These are phyloP conservation scores for Pomatorhinus ruficollis DNA, from an alignment of 2,113 vertebrate genomes.

Conservation along the genomic window DNA sequence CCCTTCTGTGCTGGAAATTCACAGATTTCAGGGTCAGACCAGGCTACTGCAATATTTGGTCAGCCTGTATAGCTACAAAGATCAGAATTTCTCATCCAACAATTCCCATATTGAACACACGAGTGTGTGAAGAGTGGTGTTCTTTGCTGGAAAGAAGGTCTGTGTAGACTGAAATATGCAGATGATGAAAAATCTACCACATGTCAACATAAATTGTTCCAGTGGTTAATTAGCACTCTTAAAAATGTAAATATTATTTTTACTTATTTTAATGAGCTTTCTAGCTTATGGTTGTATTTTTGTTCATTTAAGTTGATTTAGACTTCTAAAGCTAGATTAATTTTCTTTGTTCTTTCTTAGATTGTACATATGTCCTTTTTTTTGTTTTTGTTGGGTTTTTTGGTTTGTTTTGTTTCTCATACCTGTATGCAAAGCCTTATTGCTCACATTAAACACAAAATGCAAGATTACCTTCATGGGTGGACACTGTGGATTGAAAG, in stretches of 20 bases:
- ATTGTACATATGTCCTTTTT: not conserved
- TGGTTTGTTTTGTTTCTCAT: not conserved
- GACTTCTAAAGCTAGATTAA: not conserved
- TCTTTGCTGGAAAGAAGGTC: not conserved
- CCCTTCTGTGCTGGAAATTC: not conserved
- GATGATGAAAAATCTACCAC: not conserved
- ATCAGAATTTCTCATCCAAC: not conserved
- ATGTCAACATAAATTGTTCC: not conserved
- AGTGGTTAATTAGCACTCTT: not conserved
- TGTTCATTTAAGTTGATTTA: not conserved
- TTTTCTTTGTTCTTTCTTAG: not conserved
- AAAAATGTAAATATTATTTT: constrained; percentile 2
- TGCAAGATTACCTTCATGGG: not conserved
- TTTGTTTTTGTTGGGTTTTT: not conserved
- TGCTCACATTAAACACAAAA: not conserved
- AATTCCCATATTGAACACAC: not conserved
- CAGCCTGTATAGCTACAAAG: rapidly evolving
- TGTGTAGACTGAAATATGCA: not conserved
- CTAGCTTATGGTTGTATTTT: not conserved
- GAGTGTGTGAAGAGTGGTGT: not conserved
- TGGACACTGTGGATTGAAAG: not conserved
- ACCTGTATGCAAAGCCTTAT: not conserved
- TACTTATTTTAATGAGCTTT: not conserved
- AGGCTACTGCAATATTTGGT: not conserved
- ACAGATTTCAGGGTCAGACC: not conserved